These are phyloP conservation scores for Hypena proboscidalis DNA, from an alignment of 2,888 invertebrate genomes.

Conservation along the genomic window DNA sequence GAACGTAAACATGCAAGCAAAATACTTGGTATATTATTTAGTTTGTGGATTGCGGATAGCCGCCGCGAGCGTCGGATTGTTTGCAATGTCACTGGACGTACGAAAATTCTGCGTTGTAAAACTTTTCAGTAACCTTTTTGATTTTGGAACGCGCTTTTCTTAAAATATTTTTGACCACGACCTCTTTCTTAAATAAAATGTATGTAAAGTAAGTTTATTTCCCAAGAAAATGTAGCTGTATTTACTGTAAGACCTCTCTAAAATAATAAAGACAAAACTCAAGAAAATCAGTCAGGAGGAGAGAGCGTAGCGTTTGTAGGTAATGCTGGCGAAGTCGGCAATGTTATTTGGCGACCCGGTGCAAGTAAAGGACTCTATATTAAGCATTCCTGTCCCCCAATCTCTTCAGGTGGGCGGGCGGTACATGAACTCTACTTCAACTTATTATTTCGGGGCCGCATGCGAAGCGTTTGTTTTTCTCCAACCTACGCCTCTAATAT, in stretches of 20 bases:
- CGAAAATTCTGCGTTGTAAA: slow-evolving; percentile 25
- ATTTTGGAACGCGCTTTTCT: slow-evolving; percentile 8
- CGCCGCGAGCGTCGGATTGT: slow-evolving; percentile 36
- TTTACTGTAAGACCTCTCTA: slow-evolving; percentile 30
- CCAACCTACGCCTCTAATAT: slow-evolving; percentile 61
- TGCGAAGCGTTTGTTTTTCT: slow-evolving; percentile 77
- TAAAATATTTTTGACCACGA: slow-evolving; percentile 10
- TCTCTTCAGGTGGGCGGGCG: slow-evolving; percentile 78
- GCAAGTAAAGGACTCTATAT: slow-evolving; percentile 82
- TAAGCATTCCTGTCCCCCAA: slow-evolving; percentile 82
- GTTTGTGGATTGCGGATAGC: slow-evolving; percentile 54
- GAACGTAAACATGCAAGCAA: slow-evolving; percentile 74
- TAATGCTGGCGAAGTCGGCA: slow-evolving; percentile 65
- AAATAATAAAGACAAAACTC: slow-evolving; percentile 38
- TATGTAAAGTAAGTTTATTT: slow-evolving; percentile 2
- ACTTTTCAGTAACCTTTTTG: slow-evolving; percentile 22
- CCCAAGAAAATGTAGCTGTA: slow-evolving; percentile 29
- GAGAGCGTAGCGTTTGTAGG: slow-evolving; percentile 50
- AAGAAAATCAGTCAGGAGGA: slow-evolving; percentile 51
- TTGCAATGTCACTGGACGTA: slow-evolving; percentile 33
- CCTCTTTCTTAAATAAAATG: background rate
- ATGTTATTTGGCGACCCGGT: slow-evolving; percentile 79
- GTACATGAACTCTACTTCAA: slow-evolving; percentile 77
- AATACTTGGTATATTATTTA: slow-evolving; percentile 73
- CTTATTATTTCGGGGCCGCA: slow-evolving; percentile 79